Percentiles rank a stretch among this genome's conserved stretches.
Evolutionary conservation across 2,888 invertebrate genomes (phyloP).

Genomic region (Drosophila prolongata): DNA sequence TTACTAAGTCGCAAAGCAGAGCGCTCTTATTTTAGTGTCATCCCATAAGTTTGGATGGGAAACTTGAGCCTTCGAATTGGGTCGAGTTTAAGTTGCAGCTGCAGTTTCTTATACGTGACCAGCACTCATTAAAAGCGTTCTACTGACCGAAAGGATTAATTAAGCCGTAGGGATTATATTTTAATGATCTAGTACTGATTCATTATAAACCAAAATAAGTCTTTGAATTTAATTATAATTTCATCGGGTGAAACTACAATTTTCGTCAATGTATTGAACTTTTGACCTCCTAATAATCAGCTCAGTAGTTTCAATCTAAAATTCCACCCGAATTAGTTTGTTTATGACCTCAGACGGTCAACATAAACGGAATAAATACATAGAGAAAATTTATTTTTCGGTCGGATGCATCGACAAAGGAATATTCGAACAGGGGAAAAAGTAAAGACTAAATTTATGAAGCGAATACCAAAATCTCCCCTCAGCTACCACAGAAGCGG

Average conservation of each 20-base stretch:
- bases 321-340: constrained; percentile 13
- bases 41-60: constrained; percentile 20
- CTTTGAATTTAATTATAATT: too few species aligned
- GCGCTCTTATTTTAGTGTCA: constrained; percentile 29
- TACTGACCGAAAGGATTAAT: constrained; percentile 5
- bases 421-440: constrained; percentile 4
- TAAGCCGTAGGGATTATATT: constrained; percentile 4
- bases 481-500: constrained; percentile 11
- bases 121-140: constrained; percentile 12
- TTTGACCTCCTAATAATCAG: constrained; percentile 4
- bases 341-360: background rate
- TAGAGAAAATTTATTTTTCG: constrained; percentile 20
- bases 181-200: too few species aligned
- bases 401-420: constrained; percentile 29
- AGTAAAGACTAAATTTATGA: constrained; percentile 33
- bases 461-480: constrained; percentile 18
- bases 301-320: background rate
- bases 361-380: constrained; percentile 19
- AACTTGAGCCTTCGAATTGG: constrained; percentile 22
- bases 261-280: background rate
- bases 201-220: too few species aligned
- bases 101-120: constrained; percentile 18
- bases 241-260: background rate
- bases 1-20: constrained; percentile 49
- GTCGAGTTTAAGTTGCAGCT: constrained; percentile 31